These are phyloP conservation scores for Serranus cabrilla DNA, from an alignment of 2,797 vertebrate genomes.

Conservation along the genomic window DNA sequence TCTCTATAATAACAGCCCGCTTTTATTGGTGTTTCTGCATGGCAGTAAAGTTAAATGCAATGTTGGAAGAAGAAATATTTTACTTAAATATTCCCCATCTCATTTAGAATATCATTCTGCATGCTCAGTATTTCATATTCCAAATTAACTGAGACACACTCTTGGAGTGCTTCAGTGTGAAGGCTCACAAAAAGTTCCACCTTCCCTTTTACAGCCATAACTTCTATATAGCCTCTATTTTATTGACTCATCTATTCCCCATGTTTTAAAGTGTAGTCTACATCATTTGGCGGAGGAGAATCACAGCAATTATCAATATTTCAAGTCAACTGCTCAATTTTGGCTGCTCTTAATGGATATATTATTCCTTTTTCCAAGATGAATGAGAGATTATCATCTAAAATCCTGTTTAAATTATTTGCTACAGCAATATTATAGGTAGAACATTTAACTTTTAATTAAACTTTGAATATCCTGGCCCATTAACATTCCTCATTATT, in stretches of 20 bases:
- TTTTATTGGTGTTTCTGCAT: not conserved
- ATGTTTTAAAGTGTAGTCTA: slow-evolving; percentile 10
- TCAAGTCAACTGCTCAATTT: slow-evolving; percentile 26
- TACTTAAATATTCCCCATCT: not conserved
- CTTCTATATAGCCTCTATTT: not conserved
- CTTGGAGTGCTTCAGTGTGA: not conserved
- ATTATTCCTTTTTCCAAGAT: not conserved
- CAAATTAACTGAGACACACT: not conserved
- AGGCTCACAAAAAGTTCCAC: not conserved
- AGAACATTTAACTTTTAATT: slow-evolving; percentile 5
- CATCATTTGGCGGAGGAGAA: slow-evolving; percentile 6
- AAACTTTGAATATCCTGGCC: not conserved
- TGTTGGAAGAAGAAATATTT: not conserved
- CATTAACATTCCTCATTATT: not conserved
- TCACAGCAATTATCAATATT: slow-evolving; percentile 11
- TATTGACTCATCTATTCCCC: slow-evolving; percentile 20
- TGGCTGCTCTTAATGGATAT: not conserved
- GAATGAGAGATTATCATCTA: slow-evolving; percentile 1
- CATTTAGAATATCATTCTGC: not conserved
- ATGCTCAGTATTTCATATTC: not conserved
- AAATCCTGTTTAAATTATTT: slow-evolving; percentile 4
- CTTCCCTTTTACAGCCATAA: not conserved
- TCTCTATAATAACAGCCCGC: not conserved
- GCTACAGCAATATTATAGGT: not conserved
- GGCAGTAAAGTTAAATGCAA: not conserved